These are phyloP conservation scores for Bruchidius siliquastri DNA, from an alignment of 2,888 invertebrate species.

Conservation along the genomic window DNA sequence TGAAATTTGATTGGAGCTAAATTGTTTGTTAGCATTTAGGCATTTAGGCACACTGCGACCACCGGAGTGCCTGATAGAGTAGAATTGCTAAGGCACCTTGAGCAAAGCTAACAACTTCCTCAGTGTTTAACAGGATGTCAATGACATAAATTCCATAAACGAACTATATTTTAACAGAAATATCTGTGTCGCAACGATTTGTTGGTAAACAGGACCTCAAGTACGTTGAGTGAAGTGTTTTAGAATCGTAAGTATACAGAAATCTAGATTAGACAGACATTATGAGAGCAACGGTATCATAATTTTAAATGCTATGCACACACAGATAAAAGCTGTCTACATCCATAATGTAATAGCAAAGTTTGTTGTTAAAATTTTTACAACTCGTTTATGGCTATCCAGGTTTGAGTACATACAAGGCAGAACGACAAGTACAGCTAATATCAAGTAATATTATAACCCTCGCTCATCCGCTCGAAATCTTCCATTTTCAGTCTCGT, in stretches of 20 bases:
- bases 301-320: background rate
- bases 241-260: background rate
- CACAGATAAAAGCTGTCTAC: background rate
- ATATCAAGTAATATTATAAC: too few relatives aligned
- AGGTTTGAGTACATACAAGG: background rate
- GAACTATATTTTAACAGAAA: background rate
- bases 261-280: background rate
- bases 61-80: too few relatives aligned
- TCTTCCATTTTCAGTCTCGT: too few relatives aligned
- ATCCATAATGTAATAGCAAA: background rate
- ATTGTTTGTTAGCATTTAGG: too few relatives aligned
- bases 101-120: too few relatives aligned
- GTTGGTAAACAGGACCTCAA: background rate
- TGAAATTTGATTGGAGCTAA: too few relatives aligned
- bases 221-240: background rate
- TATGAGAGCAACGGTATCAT: background rate
- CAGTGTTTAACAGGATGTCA: too few relatives aligned
- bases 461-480: too few relatives aligned
- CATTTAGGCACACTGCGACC: too few relatives aligned
- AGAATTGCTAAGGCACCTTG: too few relatives aligned
- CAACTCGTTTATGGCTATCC: background rate
- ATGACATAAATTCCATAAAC: background rate
- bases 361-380: background rate
- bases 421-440: background rate
- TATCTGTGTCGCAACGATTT: background rate